Conservation (phyloP, 1,140 invertebrate species). For the Argopecten irradians region DNA sequence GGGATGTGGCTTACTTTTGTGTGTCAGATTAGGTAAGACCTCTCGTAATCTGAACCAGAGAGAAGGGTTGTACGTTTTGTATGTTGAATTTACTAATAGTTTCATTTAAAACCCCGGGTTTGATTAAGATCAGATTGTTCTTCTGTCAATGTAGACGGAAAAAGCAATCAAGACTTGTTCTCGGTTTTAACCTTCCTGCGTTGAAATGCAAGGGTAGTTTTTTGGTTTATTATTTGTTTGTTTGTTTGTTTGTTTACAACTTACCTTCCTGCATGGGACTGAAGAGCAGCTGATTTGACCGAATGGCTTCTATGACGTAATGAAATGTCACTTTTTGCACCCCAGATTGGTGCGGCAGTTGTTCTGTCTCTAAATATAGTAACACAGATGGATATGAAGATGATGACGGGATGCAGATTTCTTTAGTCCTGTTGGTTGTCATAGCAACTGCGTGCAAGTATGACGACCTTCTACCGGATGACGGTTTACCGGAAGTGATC, state of each 20-base stretch:
- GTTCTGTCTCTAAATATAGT: conserved; percentile 10
- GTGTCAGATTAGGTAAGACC: neutral
- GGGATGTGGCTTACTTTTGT: neutral
- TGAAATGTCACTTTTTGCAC: conserved; percentile 21
- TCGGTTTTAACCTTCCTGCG: too few species aligned
- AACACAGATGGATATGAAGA: neutral
- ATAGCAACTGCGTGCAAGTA: neutral
- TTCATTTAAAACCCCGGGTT: neutral
- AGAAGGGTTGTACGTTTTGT: too few species aligned
- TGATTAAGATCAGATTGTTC: neutral
- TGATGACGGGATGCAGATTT: neutral
- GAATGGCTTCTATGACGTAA: neutral
- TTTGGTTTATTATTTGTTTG: too few species aligned
- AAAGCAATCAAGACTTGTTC: too few species aligned
- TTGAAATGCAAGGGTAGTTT: too few species aligned
- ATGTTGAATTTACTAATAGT: neutral
- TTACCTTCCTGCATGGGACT: neutral
- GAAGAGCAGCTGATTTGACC: neutral
- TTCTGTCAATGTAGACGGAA: too few species aligned
- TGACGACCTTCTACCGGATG: neutral
- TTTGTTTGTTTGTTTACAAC: too few species aligned
- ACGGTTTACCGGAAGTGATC: neutral
- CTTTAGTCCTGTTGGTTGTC: neutral
- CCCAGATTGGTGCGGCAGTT: neutral
- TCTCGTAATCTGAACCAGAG: too few species aligned